phyloP scores from a whole-genome alignment of 2,113 vertebrate genomes.

The Ceyx cyanopectus region DNA sequence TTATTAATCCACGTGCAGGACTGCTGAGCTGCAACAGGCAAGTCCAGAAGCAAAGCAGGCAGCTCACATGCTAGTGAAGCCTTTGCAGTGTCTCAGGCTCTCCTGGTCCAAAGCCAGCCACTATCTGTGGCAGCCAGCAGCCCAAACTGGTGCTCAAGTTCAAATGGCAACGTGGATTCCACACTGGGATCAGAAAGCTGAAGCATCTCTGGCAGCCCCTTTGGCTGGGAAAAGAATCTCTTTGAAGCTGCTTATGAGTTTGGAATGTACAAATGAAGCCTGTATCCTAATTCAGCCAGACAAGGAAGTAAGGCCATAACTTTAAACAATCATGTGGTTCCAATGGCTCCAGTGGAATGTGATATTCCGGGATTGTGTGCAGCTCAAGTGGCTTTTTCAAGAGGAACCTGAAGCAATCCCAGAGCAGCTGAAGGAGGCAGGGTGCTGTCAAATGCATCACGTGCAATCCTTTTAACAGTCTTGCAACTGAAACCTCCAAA shows the following conservation, averaged over 20 bases:
- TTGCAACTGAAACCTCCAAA: neutral
- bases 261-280: slow-evolving; percentile 57
- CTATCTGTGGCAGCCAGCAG: neutral
- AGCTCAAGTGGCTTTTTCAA: slow-evolving; percentile 28
- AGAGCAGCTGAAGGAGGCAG: neutral
- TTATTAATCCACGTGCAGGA: neutral
- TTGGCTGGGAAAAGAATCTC: neutral
- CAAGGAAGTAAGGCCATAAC: slow-evolving; percentile 44
- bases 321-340: slow-evolving; percentile 30
- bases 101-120: neutral
- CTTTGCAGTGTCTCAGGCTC: neutral
- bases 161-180: neutral
- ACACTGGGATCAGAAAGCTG: neutral
- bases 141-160: neutral
- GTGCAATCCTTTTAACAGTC: neutral
- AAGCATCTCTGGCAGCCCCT: neutral
- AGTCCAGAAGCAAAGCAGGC: neutral
- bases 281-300: slow-evolving; percentile 55
- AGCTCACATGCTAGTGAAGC: neutral
- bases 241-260: slow-evolving; percentile 61
- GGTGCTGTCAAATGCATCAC: neutral
- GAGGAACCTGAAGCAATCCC: neutral
- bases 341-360: slow-evolving; percentile 27
- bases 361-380: neutral
- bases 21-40: neutral